Conservation (phyloP, 2,113 vertebrate species). For the Tyrannus savana region DNA sequence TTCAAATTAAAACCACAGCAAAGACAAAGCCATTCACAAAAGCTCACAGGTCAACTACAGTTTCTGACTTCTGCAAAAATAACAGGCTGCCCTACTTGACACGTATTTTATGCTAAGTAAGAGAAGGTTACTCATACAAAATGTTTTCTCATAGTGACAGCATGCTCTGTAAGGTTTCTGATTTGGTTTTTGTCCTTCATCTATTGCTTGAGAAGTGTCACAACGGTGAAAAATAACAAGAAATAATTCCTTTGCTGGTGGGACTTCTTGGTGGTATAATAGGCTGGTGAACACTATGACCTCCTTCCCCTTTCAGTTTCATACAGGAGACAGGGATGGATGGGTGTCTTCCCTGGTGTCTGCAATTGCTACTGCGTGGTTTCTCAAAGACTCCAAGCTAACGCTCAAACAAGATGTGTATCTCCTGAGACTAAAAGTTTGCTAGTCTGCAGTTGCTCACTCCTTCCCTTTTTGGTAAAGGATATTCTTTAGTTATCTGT, state of each 20-base stretch:
- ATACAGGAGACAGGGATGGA: background rate
- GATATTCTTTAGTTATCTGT: background rate
- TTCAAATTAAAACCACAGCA: background rate
- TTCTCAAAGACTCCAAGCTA: background rate
- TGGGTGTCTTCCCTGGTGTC: background rate
- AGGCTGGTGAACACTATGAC: background rate
- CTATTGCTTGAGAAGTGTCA: background rate
- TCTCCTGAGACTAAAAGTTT: background rate
- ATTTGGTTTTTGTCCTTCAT: background rate
- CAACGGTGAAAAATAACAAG: background rate
- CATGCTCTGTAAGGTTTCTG: background rate
- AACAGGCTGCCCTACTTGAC: background rate
- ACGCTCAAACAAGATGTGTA: background rate
- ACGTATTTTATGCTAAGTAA: background rate
- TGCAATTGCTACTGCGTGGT: background rate
- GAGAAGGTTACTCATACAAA: background rate
- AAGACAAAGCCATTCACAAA: background rate
- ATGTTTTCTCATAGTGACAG: background rate
- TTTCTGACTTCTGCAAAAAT: background rate
- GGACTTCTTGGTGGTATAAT: background rate
- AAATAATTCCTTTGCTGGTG: background rate
- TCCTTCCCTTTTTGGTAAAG: background rate
- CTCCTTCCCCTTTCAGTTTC: background rate
- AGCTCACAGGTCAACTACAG: background rate
- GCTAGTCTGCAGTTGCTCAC: background rate